Conservation (phyloP, 2,113 vertebrate species). For the Vulpes lagopus region DNA sequence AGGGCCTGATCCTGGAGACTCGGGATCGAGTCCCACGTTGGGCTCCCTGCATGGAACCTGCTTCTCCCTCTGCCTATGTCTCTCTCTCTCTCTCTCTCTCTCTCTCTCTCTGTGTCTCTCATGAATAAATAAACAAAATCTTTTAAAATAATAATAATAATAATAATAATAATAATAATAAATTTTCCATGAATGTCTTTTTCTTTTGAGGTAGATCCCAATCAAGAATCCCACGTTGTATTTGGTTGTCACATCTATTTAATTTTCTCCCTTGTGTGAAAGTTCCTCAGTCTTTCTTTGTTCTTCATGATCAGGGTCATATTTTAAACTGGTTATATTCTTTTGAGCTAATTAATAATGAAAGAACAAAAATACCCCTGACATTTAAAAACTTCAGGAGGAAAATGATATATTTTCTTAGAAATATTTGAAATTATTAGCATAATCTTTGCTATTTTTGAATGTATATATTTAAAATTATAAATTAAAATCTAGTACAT, state of each 20-base stretch:
- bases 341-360: conserved; percentile 30
- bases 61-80: too few relatives aligned
- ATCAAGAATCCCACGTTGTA: background rate
- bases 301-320: background rate
- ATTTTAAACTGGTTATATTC: conserved; percentile 29
- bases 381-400: background rate
- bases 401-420: conserved; percentile 26
- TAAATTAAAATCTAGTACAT: background rate
- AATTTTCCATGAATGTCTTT: background rate
- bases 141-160: too few relatives aligned
- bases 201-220: background rate
- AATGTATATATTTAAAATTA: background rate
- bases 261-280: background rate
- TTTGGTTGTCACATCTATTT: conserved; percentile 1
- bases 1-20: too few relatives aligned
- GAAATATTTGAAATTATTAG: background rate
- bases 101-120: too few relatives aligned
- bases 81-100: too few relatives aligned
- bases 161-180: too few relatives aligned
- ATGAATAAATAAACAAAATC: too few relatives aligned
- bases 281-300: background rate
- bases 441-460: background rate
- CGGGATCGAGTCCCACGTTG: too few relatives aligned
- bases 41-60: too few relatives aligned
- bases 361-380: background rate